phyloP scores from a whole-genome alignment of 1,140 invertebrate species.

The Battus philenor region DNA sequence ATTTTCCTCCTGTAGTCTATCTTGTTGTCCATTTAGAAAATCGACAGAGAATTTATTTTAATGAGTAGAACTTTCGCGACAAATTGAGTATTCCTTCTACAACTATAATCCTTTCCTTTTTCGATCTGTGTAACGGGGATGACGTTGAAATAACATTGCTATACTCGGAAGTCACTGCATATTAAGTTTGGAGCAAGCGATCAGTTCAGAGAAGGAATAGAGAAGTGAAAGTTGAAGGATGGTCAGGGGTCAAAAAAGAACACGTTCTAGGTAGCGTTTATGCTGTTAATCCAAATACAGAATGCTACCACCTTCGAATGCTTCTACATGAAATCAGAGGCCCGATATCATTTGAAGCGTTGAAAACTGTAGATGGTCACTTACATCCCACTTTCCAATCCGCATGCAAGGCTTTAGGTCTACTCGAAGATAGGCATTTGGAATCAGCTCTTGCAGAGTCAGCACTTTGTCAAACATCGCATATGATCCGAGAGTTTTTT shows the following conservation, averaged over 20 bases:
- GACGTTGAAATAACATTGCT: neutral
- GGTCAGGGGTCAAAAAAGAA: neutral
- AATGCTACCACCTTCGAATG: neutral
- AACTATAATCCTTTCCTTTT: too few species aligned
- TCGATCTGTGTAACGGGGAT: too few species aligned
- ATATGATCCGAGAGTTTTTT: neutral
- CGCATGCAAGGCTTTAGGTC: neutral
- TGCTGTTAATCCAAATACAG: too few species aligned
- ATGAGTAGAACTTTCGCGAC: neutral
- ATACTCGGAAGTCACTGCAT: neutral
- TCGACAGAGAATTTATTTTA: constrained; percentile 35
- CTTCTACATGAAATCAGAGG: neutral
- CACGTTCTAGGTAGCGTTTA: neutral
- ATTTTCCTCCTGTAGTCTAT: constrained; percentile 13
- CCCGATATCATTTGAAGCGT: neutral
- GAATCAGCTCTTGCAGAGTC: neutral
- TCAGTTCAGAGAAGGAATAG: neutral
- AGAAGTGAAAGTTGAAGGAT: neutral
- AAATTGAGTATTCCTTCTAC: too few species aligned
- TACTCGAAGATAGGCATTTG: constrained; percentile 23
- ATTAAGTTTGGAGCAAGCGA: neutral
- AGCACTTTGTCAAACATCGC: constrained; percentile 36
- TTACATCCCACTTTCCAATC: neutral
- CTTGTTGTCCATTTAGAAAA: constrained; percentile 14
- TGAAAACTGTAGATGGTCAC: neutral